phyloP scores from a whole-genome alignment of 1,140 invertebrate genomes.

The Saccostrea cuccullata region DNA sequence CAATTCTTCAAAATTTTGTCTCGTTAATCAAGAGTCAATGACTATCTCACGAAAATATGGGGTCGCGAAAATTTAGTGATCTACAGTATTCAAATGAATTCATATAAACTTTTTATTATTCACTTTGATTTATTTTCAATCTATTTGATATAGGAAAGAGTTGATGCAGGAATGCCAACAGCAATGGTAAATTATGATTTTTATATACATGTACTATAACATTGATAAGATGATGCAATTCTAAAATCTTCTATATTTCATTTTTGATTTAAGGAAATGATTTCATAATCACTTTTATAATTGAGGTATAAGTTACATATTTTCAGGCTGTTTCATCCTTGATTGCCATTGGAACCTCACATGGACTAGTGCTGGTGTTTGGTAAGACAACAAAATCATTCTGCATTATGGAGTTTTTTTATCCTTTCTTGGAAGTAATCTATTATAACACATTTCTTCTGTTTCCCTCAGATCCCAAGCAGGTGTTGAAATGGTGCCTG shows the following conservation, averaged over 20 bases:
- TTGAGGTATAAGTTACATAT: background rate
- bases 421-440: background rate
- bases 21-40: no score
- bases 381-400: constrained; percentile 79
- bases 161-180: constrained; percentile 92
- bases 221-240: background rate
- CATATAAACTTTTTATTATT: no score
- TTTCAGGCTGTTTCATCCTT: constrained; percentile 85
- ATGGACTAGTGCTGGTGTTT: constrained; percentile 94
- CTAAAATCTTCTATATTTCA: background rate
- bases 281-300: background rate
- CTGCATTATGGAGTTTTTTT: no score
- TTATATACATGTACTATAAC: background rate
- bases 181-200: constrained; percentile 79
- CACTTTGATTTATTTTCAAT: constrained; percentile 34
- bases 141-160: constrained; percentile 83
- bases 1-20: no score
- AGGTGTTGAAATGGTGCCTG: constrained; percentile 87
- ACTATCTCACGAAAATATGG: no score
- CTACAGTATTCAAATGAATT: no score
- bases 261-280: background rate
- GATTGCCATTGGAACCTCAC: constrained; percentile 94
- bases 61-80: no score
- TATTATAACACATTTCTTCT: background rate
- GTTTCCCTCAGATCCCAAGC: constrained; percentile 75